phyloP scores from a whole-genome alignment of 2,888 invertebrate species.

The Macrostomum cliftonense region DNA sequence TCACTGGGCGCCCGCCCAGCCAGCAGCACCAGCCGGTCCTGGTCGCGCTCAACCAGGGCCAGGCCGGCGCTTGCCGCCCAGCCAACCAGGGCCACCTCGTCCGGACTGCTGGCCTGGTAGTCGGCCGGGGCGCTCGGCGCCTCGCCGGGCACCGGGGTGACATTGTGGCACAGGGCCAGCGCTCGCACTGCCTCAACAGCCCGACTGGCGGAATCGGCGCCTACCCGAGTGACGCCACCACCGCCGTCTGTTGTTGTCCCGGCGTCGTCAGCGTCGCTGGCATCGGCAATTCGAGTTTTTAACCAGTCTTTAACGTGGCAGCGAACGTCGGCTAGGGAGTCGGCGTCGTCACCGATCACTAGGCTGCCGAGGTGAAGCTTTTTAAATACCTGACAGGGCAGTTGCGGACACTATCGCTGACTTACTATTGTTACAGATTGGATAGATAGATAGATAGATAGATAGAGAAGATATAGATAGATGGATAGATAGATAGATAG shows the following conservation, averaged over 20 bases:
- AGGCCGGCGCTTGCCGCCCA: slow-evolving; percentile 56
- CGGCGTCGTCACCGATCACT: slow-evolving; percentile 59
- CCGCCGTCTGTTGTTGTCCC: too few relatives aligned
- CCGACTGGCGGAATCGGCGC: slow-evolving; percentile 39
- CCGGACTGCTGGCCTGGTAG: slow-evolving; percentile 58
- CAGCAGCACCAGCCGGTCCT: slow-evolving; percentile 42
- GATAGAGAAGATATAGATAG: too few relatives aligned
- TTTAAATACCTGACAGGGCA: slow-evolving; percentile 50
- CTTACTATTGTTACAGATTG: too few relatives aligned
- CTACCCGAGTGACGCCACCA: too few relatives aligned
- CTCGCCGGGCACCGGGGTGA: slow-evolving; percentile 77
- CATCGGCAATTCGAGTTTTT: neutral
- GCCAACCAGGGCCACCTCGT: slow-evolving; percentile 54
- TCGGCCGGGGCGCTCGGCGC: slow-evolving; percentile 26
- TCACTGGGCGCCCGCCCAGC: slow-evolving; percentile 26
- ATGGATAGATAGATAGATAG: too few relatives aligned
- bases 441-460: too few relatives aligned
- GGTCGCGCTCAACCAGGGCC: slow-evolving; percentile 44
- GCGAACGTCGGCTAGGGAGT: slow-evolving; percentile 57
- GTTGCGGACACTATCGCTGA: too few relatives aligned
- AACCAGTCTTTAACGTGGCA: neutral
- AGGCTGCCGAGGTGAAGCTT: slow-evolving; percentile 71
- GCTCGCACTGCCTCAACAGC: slow-evolving; percentile 78
- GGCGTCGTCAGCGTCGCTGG: neutral
- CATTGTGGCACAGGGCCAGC: slow-evolving; percentile 89